phyloP scores from a whole-genome alignment of 2,113 vertebrate species.

The Phylloscopus trochilus region DNA sequence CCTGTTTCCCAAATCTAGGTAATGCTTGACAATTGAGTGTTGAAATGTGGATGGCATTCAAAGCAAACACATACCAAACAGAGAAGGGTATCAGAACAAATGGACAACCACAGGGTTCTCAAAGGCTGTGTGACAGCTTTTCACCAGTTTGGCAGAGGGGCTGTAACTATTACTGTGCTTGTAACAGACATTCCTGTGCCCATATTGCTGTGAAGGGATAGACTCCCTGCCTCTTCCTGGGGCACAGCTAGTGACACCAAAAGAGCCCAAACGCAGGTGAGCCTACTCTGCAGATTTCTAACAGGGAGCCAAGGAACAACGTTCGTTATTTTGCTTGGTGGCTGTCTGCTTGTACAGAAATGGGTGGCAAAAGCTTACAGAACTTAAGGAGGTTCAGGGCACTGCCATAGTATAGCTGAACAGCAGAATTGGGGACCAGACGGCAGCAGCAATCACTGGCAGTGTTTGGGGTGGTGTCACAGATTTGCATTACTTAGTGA shows the following conservation, averaged over 20 bases:
- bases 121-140: background rate
- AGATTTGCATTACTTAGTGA: background rate
- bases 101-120: background rate
- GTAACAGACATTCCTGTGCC: background rate
- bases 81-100: background rate
- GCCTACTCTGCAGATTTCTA: background rate
- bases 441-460: background rate
- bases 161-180: background rate
- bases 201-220: background rate
- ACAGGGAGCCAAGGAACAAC: background rate
- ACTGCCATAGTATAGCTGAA: fast-evolving
- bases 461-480: too few relatives aligned
- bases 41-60: background rate
- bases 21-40: background rate
- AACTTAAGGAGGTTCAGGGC: background rate
- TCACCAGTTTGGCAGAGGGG: background rate
- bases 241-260: background rate
- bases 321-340: fast-evolving
- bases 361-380: background rate
- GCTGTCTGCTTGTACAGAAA: background rate
- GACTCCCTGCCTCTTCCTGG: fast-evolving
- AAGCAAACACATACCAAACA: background rate
- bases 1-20: background rate
- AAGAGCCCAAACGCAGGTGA: background rate
- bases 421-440: background rate